Evolutionary conservation across 2,888 invertebrate species (phyloP), one percentile per base, ranked within the genome.

Genomic region (Sipha maydis): DNA sequence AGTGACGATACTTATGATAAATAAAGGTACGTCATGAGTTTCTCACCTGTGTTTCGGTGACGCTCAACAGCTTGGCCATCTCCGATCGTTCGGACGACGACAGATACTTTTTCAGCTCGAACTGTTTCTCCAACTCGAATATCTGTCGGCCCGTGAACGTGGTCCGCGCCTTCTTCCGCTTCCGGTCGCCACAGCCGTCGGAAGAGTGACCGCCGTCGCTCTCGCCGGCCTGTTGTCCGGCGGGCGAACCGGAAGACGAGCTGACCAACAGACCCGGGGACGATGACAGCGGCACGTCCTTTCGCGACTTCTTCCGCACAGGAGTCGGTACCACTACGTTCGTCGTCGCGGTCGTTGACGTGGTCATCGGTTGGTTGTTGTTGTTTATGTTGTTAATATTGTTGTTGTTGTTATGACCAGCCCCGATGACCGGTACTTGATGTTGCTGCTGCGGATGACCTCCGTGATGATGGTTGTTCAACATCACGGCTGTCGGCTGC

Each of bases 131-230:
- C 92, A 99, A 93, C 93, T 98, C 98, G 93, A 98, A 98, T 92
- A 98, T 98, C 93, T 98, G 98, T 83, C 98, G 93, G 3, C 98
- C 98, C 0, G 98, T 98, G 93, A 98, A 98, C 38, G 98, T 98
- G 41, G 98, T 98, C 90, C 98, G 93, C 0, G 98, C 98, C 92
- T 98, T 98, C 92, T 96, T 96, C 92, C 95, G 94, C 91, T 95
- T 95, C 90, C 93, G 92, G 90, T 94, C 93, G 89, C 90, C 90
- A 89, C 90, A 90, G 34, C 86, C 86, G 89, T 91, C 91, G 38
- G 90, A 90, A 71, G 90, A 91, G 75, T 90, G 90, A 67, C 90
- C 90, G 48, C 89, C 90, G 76, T 89, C 90, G 88, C 89, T 90
- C 82, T 90, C 90, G 31, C 89, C 90, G 73, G 89, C 89, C 75